Base-by-base conservation (phyloP, 2,888 invertebrate genomes). In the Volucella bombylans region DNA sequence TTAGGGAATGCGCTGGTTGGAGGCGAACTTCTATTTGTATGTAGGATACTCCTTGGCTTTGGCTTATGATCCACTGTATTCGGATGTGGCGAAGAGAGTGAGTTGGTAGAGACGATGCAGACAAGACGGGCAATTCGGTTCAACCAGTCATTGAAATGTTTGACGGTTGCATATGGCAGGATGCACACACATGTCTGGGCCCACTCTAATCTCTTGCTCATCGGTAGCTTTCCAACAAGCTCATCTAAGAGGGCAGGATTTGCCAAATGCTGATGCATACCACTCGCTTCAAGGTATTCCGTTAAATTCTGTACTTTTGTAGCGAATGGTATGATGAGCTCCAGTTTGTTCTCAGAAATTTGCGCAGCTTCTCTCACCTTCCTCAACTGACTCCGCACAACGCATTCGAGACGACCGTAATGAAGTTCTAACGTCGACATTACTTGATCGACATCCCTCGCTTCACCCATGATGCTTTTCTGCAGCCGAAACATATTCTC, bases 401-500 rank as follows among this genome's bases (percentile, higher is more conserved):
- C n/a, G n/a, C n/a, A 80, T 39, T 69, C 55, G 8, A 45, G 67
- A 45, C 55, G 67, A 23, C 54, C 54, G 4, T 55, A 68, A 55
- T n/a, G 68, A 41, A 55, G 45, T 14, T 68, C 45, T 12, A 55
- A 43, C 9, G 39, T 55, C 4, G 69, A n/a, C n/a, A n/a, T n/a
- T n/a, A n/a, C n/a, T n/a, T n/a, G n/a, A n/a, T n/a, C n/a, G n/a
- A n/a, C 68, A 15, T 86, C 83, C 82, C 67, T 43, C 4, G 52
- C 23, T 2, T 23, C 43, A 4, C 41, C 23, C 18, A 54, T 43
- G 9, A 54, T 41, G 23, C 52, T 67, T 18, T 43, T 52, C 10
- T 67, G 67, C 4, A 52, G 31, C 11, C 18, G 43, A 10, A 65
- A 59, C 54, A 68, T 57, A 39, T 87, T 87, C 43, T 86, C 82